Base-by-base conservation (phyloP, 2,113 vertebrate genomes). In the Anas platyrhynchos region DNA sequence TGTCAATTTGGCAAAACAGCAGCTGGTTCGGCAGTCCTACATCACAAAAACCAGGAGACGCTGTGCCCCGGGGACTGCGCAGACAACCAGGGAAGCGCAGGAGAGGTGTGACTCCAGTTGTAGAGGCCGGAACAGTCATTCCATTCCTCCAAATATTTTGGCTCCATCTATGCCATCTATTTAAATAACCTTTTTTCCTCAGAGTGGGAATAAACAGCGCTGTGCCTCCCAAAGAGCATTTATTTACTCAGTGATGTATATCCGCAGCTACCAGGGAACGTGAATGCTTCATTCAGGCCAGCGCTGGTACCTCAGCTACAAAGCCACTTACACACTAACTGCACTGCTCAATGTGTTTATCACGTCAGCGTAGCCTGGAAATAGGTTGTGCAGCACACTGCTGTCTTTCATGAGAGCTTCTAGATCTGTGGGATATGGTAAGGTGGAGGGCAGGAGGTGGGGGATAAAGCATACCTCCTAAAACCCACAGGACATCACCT, bases 361-460 rank as follows among this genome's bases (percentile, higher is more conserved):
- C 36, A 22, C 14, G 55, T 26, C 72, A 26, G 14, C 1, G 7
- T 6, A 83, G n/a, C 55, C 41, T 93, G 78, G 38, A 94, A 93
- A 83, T 22, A 26, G 23, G 27, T 68, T 82, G 34, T 55, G 41
- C 58, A 81, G 41, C 41, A 74, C 59, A 80, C 7, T 2, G 0
- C 6, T 23, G 54, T 74, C 59, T 94, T 94, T 89, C 74, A 58
- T 4, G 32, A n/a, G 43, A 84, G 32, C 20, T 72, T 67, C 52
- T n/a, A 52, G 65, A 31, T 18, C 25, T 80, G 75, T 66, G 79
- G 41, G 10, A 38, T 38, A 32, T 0, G 0, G 9, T 61, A 13
- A 63, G 1, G 1, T 1, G 11, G 3, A 18, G 1, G 31, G 7
- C 9, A 63, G 1, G 1, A 1, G 9, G 2, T 20, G 1, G 31